A percentile compares a stretch with the other conserved stretches of the same genome.
Evolutionary conservation across 2,113 vertebrate species (phyloP).

Genomic region (Amazona vittata): DNA sequence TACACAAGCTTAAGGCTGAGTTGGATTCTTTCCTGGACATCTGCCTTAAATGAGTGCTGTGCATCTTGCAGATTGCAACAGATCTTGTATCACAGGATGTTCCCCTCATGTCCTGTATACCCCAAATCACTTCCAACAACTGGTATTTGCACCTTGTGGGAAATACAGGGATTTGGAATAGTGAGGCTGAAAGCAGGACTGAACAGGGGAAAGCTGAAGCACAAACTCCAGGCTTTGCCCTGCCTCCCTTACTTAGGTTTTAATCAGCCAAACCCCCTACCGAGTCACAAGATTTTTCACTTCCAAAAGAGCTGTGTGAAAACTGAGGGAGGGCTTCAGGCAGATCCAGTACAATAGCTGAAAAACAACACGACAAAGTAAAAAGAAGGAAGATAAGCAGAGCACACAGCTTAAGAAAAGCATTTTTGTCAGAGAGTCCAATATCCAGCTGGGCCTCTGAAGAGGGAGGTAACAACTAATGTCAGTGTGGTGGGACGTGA

Average conservation of each 20-base stretch:
- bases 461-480: neutral
- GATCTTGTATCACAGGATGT: neutral
- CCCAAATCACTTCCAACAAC: neutral
- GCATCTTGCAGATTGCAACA: neutral
- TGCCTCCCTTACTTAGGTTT: conserved; percentile 1
- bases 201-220: neutral
- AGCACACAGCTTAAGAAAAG: neutral
- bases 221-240: neutral
- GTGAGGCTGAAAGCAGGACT: neutral
- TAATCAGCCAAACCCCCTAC: conserved; percentile 27
- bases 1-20: neutral
- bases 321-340: conserved; percentile 5
- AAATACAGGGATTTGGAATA: neutral
- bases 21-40: conserved; percentile 39
- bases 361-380: neutral
- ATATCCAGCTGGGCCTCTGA: neutral
- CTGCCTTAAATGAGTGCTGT: conserved; percentile 28
- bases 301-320: conserved; percentile 36
- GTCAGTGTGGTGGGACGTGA: neutral
- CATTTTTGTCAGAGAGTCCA: neutral
- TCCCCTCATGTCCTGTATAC: neutral
- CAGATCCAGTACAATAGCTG: conserved; percentile 16
- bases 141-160: neutral
- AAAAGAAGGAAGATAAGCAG: conserved; percentile 2
- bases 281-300: conserved; percentile 23